Percentiles rank a stretch among this genome's conserved stretches.
phyloP scores from a whole-genome alignment of 2,888 invertebrate genomes.

The Pycnomerus fuliginosus region DNA sequence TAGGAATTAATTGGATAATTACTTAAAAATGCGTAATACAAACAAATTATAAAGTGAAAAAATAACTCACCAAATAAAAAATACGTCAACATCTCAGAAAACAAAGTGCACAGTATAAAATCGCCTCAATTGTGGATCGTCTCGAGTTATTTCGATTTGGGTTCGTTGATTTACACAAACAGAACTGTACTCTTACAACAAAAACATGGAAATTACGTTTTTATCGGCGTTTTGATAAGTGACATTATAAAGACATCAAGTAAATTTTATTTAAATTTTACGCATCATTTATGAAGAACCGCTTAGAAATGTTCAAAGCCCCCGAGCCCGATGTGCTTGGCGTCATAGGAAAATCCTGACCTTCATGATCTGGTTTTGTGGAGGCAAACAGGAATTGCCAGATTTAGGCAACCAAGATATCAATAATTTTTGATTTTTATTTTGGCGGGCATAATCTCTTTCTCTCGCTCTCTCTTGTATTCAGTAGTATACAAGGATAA shows the following conservation, averaged over 20 bases:
- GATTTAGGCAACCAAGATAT: no score
- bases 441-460: no score
- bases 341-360: constrained; percentile 38
- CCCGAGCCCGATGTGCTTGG: constrained; percentile 1
- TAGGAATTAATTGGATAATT: no score
- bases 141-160: constrained; percentile 3
- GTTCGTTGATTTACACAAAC: no score
- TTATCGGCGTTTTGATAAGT: constrained; percentile 7
- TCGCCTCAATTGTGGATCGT: constrained; percentile 3
- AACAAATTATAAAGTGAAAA: constrained; percentile 2
- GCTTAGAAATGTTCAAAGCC: constrained; percentile 10
- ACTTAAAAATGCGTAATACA: no score
- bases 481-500: no score
- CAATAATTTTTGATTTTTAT: no score
- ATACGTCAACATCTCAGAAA: constrained; percentile 12
- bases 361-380: constrained; percentile 15
- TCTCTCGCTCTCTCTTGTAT: no score
- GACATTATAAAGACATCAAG: neutral
- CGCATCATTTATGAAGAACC: neutral
- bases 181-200: constrained; percentile 1
- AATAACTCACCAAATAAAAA: constrained; percentile 15
- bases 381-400: no score
- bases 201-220: constrained; percentile 17
- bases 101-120: no score
- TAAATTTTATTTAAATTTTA: constrained; percentile 1